Evolutionary conservation across 2,113 vertebrate species (phyloP).

Genomic region (Coturnix japonica): DNA sequence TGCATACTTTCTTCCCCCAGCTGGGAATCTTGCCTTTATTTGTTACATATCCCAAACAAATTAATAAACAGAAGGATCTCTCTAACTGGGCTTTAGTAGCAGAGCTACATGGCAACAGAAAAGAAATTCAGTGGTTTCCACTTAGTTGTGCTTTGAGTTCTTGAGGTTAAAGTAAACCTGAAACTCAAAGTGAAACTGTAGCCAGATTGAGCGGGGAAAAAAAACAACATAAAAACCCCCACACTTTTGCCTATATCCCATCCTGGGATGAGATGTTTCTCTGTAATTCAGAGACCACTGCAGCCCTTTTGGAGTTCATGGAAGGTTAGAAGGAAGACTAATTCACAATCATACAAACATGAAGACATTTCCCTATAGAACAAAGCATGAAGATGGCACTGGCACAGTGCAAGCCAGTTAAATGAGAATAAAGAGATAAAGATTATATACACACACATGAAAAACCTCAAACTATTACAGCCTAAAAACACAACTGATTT

Average conservation of each 20-base stretch:
- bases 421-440: too few relatives aligned
- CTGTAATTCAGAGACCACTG: not conserved
- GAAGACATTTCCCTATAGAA: too few relatives aligned
- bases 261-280: not conserved
- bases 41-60: not conserved
- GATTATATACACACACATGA: too few relatives aligned
- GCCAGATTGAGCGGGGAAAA: not conserved
- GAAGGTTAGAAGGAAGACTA: too few relatives aligned
- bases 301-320: too few relatives aligned
- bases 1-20: not conserved
- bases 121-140: slow-evolving; percentile 24
- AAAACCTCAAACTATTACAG: not conserved
- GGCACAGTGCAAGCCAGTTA: too few relatives aligned
- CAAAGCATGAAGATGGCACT: too few relatives aligned
- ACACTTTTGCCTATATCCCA: not conserved
- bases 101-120: not conserved
- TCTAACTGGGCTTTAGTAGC: not conserved
- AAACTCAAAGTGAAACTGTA: slow-evolving; percentile 36
- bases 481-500: not conserved
- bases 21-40: not conserved
- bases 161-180: slow-evolving; percentile 32
- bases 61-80: not conserved
- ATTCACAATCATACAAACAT: too few relatives aligned
- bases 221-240: not conserved
- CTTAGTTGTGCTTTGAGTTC: slow-evolving; percentile 27